Evolutionary conservation across 92 coral and sea anemone genomes (phyloP), one percentile per base, ranked within the genome.

Genomic region (Palythoa grandiflora): DNA sequence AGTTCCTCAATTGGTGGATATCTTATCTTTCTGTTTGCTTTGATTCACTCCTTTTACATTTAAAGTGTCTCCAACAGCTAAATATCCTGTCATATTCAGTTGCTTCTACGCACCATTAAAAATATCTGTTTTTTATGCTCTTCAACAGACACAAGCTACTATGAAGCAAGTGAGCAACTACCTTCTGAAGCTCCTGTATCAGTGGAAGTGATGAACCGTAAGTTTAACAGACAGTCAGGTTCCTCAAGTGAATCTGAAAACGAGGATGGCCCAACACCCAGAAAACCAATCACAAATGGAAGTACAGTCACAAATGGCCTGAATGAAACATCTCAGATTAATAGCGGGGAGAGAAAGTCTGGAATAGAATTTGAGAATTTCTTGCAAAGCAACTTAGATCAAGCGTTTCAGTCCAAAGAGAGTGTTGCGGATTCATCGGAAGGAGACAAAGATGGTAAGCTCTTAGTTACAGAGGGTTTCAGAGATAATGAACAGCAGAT

Each of bases 291-390:
- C 28, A 47, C 53, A 36, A 66, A 81, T 11, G 75, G 75, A 3
- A 51, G 20, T 3, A 40, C 68, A 28, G 39, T 28, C 10, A 13
- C 11, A 14, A 53, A 77, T 77, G 68, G 21, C 3, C 38, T 20
- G 35, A 48, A 10, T 16, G n/a, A 20, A 39, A 2, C 35, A n/a
- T 13, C 75, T 19, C 57, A 21, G 19, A 20, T 1, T 6, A 38
- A 28, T 81, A 61, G 39, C 48, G 75, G 6, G 21, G 86, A 81
- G 9, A 81, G 86, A 68, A 81, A 81, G 75, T 81, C 86, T 2
- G 86, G 86, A 81, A 57, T 48, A 13, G 86, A 81, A 37, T 81
- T 81, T 65, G 86, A 81, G 60, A 53, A 81, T 28, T 81, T 47
- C 50, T 52, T 81, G 86, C 75, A 81, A 60, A 28, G 48, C 38